Evolutionary conservation across 2,797 vertebrate genomes (phyloP), one percentile per base, ranked within the genome.

Genomic region (Dicrostonyx torquatus): DNA sequence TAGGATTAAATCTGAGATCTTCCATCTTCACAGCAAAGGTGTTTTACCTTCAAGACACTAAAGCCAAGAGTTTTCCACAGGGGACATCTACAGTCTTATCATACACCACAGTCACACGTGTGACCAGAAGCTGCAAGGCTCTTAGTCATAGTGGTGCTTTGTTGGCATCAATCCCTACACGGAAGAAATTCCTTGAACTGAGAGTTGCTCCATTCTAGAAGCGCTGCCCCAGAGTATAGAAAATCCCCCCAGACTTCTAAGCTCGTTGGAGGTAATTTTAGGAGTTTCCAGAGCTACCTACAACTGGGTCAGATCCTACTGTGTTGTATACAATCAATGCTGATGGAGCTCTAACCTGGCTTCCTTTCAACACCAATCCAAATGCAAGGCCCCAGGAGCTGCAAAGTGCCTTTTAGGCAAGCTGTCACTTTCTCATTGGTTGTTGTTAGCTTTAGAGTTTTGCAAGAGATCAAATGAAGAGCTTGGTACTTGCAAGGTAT

Each of bases 391-490:
- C 4, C 22, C 18, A 94, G 72, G 66, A 7, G 72, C n/a, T 66
- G 37, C 2, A 84, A 66, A 53, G 62, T 88, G 31, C 37, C 73
- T 37, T 94, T 77, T 68, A 78, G 78, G 9, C 18, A 37, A n/a
- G 66, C 13, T 68, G 26, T 66, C 48, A 60, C 4, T 45, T 8
- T 53, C 34, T 88, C 89, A 17, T 73, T 68, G 68, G 89, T 94
- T 96, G 75, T 31, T 93, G 13, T 68, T 87, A 31, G 53, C 53
- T 68, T 76, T 50, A 80, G 60, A 40, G 11, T 92, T 58, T 88
- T 90, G 62, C 82, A 60, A 75, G 37, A 70, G 80, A 89, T 68
- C 43, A 34, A 79, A 43, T 91, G n/a, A 68, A 89, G 90, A 68
- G 48, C 18, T 82, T 90, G 40, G 11, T 75, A 5, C 34, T 64